Conservation (phyloP, 2,113 vertebrate species). For the Embiotoca jacksoni region DNA sequence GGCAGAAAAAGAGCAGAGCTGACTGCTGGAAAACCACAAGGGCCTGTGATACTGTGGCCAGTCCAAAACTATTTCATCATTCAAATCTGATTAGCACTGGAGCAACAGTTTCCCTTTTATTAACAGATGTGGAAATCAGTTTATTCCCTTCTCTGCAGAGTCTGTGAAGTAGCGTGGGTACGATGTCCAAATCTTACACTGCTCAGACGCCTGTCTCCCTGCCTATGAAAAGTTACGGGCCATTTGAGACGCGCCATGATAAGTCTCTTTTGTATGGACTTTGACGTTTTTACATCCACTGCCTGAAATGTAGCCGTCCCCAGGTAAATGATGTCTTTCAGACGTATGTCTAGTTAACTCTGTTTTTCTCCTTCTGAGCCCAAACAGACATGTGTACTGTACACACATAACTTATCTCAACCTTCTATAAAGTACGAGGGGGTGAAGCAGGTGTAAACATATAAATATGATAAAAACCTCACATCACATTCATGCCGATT, state of each 20-base stretch:
- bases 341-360: conserved; percentile 52
- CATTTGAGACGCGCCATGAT: conserved; percentile 70
- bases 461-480: conserved; percentile 72
- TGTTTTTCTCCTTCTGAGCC: conserved; percentile 62
- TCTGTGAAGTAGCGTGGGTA: conserved; percentile 46
- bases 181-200: conserved; percentile 45
- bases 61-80: conserved; percentile 54
- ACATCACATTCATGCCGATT: conserved; percentile 57
- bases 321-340: conserved; percentile 80
- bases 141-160: conserved; percentile 46
- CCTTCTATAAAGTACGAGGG: conserved; percentile 62
- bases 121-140: conserved; percentile 55
- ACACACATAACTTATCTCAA: conserved; percentile 63
- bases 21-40: conserved; percentile 40
- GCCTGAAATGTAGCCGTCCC: conserved; percentile 67
- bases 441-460: conserved; percentile 73
- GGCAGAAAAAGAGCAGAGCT: conserved; percentile 32
- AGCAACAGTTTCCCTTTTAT: conserved; percentile 56
- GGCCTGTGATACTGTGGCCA: conserved; percentile 53
- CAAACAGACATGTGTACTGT: conserved; percentile 49
- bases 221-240: conserved; percentile 66
- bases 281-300: conserved; percentile 80
- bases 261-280: conserved; percentile 71
- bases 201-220: conserved; percentile 45
- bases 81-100: conserved; percentile 60